These are phyloP conservation scores for Scaptomyza graminum DNA, from an alignment of 1,140 invertebrate species.

Conservation along the genomic window DNA sequence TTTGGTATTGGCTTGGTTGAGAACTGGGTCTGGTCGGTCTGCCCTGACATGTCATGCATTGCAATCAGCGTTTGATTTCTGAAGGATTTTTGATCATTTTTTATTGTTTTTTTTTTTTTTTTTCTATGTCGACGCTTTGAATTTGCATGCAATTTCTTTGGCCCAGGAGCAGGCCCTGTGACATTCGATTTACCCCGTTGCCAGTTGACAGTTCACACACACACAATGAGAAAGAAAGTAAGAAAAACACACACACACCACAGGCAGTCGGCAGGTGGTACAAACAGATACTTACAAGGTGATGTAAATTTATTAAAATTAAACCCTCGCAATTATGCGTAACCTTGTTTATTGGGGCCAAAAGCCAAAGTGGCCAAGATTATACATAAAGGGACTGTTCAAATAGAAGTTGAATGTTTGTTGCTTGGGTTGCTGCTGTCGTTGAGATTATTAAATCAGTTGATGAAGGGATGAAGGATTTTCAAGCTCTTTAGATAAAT, in stretches of 20 bases:
- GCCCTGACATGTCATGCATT: conserved; percentile 64
- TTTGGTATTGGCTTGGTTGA: background rate
- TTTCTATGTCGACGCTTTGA: conserved; percentile 56
- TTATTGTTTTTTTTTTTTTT: conserved; percentile 38
- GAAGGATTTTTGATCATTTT: conserved; percentile 79
- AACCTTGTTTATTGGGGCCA: conserved; percentile 62
- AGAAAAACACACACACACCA: conserved; percentile 9
- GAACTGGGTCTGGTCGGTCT: conserved; percentile 19
- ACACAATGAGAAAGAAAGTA: conserved; percentile 14
- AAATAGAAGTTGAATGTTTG: conserved; percentile 32
- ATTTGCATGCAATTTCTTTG: conserved; percentile 65
- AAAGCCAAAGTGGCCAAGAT: conserved; percentile 24
- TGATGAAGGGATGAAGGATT: too few species aligned
- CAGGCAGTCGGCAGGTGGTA: conserved; percentile 1
- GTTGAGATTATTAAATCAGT: background rate
- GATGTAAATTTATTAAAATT: conserved; percentile 73
- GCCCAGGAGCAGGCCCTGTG: conserved; percentile 23
- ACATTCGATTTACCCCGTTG: conserved; percentile 58
- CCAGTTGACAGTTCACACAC: conserved; percentile 49
- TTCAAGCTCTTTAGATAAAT: background rate
- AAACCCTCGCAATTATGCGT: conserved; percentile 69
- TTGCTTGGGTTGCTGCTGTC: conserved; percentile 1
- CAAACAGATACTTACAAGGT: conserved; percentile 54
- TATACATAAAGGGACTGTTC: conserved; percentile 44
- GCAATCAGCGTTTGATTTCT: conserved; percentile 77